Percentiles rank a stretch among this genome's conserved stretches.
Evolutionary conservation across 2,113 vertebrate species (phyloP).

Genomic region (Diadophis punctatus): DNA sequence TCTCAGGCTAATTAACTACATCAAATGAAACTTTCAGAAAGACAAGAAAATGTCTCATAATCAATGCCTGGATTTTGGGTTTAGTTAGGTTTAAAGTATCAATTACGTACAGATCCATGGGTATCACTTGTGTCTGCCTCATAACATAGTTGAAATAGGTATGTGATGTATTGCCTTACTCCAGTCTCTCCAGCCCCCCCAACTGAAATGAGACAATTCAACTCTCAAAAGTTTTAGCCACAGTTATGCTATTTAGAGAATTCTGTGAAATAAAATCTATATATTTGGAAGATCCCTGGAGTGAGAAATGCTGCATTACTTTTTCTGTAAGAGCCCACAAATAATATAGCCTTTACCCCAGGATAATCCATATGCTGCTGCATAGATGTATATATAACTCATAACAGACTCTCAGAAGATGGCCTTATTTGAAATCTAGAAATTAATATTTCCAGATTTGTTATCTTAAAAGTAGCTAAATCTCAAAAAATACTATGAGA

Average conservation of each 20-base stretch:
- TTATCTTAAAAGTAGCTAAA: neutral
- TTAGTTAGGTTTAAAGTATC: neutral
- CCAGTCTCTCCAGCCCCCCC: neutral
- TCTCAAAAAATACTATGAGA: conserved; percentile 16
- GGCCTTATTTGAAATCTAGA: neutral
- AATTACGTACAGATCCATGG: neutral
- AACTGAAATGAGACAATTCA: neutral
- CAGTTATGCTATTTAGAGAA: neutral
- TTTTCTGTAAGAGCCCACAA: neutral
- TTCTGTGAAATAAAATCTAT: neutral
- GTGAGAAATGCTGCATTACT: neutral
- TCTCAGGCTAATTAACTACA: accelerated
- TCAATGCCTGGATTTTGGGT: neutral
- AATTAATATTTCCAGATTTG: neutral
- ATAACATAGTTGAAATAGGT: neutral
- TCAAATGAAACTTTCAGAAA: neutral
- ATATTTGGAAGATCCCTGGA: neutral
- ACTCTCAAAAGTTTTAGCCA: neutral
- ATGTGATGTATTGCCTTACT: neutral
- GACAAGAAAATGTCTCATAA: neutral
- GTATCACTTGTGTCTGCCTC: neutral
- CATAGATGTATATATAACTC: neutral
- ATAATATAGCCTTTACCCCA: neutral
- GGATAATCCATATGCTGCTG: neutral
- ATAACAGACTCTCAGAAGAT: neutral